Base-by-base conservation (phyloP, 2,113 vertebrate species). In the Aix galericulata region DNA sequence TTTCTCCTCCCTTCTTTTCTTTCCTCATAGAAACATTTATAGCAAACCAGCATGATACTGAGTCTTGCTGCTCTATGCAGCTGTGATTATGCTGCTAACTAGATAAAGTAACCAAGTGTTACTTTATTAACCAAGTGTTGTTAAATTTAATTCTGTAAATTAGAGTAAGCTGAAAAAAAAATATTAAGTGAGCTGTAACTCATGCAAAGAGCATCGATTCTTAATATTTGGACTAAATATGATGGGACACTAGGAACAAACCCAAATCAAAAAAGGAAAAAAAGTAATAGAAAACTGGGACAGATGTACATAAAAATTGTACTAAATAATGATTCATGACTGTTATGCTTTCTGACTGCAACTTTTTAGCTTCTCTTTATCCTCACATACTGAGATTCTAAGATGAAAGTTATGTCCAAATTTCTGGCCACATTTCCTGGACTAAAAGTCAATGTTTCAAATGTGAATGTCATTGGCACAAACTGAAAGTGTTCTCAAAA, bases 1-100 rank as follows among this genome's bases (percentile, higher is more conserved):
- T 78, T 55, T 91, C 21, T 85, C 63, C n/a, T 77, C 23, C 50
- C 55, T 40, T 75, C n/a, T 84, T 77, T 94, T 58, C 32, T 59
- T 21, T 56, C 13, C 48, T 81, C 38, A 44, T 14, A 82, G 40
- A 88, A 20, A 56, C 25, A 50, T 78, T 77, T 71, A 44, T 77
- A 62, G 26, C 40, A 50, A 11, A 89, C 9, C 48, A 29, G 42
- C 11, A 67, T 6, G 14, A 67, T 50, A 66, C 14, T 46, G 67
- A 91, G 84, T 11, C 27, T 81, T 34, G 53, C 22, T 82, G 32
- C 58, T 86, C 26, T 69, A 52, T 50, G 17, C 17, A 66, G 38
- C 32, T 42, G 27, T 48, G 63, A 80, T 86, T 48, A 91, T 82
- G 59, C 32, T 88, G 44, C 13, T 94, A 36, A 85, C 74, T 87